Conservation (phyloP, 2,113 vertebrate genomes). For the Nipponia nippon region DNA sequence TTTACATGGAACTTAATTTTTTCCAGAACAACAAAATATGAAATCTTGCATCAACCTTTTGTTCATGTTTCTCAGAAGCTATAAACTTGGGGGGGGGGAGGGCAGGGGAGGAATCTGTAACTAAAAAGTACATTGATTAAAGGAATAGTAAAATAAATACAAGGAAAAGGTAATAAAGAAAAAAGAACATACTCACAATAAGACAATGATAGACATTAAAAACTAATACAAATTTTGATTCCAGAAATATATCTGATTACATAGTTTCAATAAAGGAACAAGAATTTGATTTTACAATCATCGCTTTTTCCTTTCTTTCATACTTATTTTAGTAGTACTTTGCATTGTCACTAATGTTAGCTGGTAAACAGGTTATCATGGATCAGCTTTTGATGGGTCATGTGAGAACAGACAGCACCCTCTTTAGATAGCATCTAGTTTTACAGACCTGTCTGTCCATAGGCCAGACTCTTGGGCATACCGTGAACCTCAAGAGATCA, state of each 20-base stretch:
- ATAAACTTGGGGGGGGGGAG: neutral
- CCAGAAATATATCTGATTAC: neutral
- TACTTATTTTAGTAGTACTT: neutral
- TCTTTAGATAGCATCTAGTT: neutral
- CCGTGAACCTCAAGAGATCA: neutral
- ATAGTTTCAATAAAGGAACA: neutral
- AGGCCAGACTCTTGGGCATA: neutral
- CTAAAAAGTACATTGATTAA: neutral
- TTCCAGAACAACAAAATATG: neutral
- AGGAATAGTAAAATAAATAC: neutral
- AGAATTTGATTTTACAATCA: neutral
- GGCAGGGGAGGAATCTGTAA: neutral
- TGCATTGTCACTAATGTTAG: neutral
- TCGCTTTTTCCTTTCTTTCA: neutral
- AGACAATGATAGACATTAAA: neutral
- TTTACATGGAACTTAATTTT: neutral
- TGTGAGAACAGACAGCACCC: conserved; percentile 5
- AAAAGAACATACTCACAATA: neutral
- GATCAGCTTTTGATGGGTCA: neutral
- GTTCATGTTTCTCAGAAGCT: neutral
- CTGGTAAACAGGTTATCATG: neutral
- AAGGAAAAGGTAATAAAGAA: neutral
- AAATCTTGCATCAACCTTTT: neutral
- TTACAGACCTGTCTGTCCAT: neutral
- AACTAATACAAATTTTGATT: neutral